These are phyloP conservation scores for Lateolabrax maculatus DNA, from an alignment of 2,797 vertebrate genomes.

Conservation along the genomic window DNA sequence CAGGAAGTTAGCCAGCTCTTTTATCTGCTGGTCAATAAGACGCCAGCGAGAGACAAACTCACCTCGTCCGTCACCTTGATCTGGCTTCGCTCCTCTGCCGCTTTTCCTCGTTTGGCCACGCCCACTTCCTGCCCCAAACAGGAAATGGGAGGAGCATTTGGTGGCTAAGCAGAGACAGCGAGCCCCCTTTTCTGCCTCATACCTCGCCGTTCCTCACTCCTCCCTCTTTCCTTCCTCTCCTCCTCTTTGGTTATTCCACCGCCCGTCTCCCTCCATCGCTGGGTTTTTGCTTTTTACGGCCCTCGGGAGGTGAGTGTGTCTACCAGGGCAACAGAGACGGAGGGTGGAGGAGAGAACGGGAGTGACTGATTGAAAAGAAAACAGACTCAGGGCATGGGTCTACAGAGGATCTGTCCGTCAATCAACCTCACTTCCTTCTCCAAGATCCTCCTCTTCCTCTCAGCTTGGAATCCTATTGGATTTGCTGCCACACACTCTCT, in stretches of 20 bases:
- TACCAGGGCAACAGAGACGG: slow-evolving; percentile 52
- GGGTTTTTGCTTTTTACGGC: slow-evolving; percentile 68
- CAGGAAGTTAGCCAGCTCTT: slow-evolving; percentile 64
- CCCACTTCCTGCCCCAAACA: slow-evolving; percentile 64
- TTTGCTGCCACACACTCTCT: slow-evolving; percentile 74
- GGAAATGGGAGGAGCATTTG: slow-evolving; percentile 71
- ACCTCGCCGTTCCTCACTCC: slow-evolving; percentile 77
- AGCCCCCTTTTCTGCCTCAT: slow-evolving; percentile 73
- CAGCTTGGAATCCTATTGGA: slow-evolving; percentile 70
- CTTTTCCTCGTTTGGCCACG: slow-evolving; percentile 63
- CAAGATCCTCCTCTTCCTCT: slow-evolving; percentile 75
- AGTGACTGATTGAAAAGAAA: slow-evolving; percentile 64
- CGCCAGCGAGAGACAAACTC: slow-evolving; percentile 64
- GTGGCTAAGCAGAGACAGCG: slow-evolving; percentile 73
- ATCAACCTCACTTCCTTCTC: slow-evolving; percentile 71
- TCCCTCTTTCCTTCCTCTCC: slow-evolving; percentile 68
- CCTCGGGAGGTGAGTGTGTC: slow-evolving; percentile 58
- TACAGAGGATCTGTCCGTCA: slow-evolving; percentile 62
- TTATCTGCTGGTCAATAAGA: slow-evolving; percentile 42
- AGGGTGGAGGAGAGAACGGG: slow-evolving; percentile 50
- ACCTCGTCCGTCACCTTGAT: slow-evolving; percentile 53
- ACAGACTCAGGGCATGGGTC: slow-evolving; percentile 58
- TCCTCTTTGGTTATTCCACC: slow-evolving; percentile 61
- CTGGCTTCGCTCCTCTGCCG: slow-evolving; percentile 58
- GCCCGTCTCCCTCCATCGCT: slow-evolving; percentile 57